Percentiles rank a stretch among this genome's conserved stretches.
phyloP scores from a whole-genome alignment of 2,888 invertebrate genomes.

The Tupiocoris notatus region DNA sequence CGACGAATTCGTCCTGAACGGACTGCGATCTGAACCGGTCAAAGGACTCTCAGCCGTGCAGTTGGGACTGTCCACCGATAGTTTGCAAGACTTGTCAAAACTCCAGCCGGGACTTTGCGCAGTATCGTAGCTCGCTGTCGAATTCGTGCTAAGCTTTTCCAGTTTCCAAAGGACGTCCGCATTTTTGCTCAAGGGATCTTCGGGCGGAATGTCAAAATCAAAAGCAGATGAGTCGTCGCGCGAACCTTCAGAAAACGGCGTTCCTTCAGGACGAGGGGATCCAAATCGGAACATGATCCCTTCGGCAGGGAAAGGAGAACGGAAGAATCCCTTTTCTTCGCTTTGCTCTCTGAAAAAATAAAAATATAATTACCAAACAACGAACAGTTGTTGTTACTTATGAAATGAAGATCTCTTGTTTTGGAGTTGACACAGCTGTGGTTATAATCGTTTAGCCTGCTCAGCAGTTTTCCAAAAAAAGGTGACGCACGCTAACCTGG shows the following conservation, averaged over 20 bases:
- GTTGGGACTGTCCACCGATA: conserved; percentile 48
- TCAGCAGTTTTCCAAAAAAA: no score
- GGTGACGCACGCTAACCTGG: no score
- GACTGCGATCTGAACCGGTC: conserved; percentile 45
- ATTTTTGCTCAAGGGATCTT: conserved; percentile 37
- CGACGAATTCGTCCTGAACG: conserved; percentile 47
- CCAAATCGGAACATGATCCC: conserved; percentile 40
- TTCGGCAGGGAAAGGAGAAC: conserved; percentile 36
- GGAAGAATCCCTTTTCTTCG: conserved; percentile 31
- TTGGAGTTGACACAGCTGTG: no score
- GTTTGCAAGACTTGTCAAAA: conserved; percentile 42
- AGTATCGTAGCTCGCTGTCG: conserved; percentile 47
- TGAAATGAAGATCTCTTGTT: no score
- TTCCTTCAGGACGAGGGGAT: conserved; percentile 28
- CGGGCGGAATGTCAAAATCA: conserved; percentile 30
- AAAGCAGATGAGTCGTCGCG: conserved; percentile 31
- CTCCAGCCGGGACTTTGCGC: conserved; percentile 45
- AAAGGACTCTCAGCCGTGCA: conserved; percentile 44
- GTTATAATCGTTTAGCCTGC: no score
- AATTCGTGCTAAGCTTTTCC: conserved; percentile 46
- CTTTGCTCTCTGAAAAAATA: conserved; percentile 29
- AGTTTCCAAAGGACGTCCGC: conserved; percentile 44
- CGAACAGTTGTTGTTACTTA: no score
- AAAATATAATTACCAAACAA: no score
- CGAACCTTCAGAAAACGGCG: conserved; percentile 28